phyloP scores from a whole-genome alignment of 1,140 invertebrate genomes.

The Dinoponera quadriceps region DNA sequence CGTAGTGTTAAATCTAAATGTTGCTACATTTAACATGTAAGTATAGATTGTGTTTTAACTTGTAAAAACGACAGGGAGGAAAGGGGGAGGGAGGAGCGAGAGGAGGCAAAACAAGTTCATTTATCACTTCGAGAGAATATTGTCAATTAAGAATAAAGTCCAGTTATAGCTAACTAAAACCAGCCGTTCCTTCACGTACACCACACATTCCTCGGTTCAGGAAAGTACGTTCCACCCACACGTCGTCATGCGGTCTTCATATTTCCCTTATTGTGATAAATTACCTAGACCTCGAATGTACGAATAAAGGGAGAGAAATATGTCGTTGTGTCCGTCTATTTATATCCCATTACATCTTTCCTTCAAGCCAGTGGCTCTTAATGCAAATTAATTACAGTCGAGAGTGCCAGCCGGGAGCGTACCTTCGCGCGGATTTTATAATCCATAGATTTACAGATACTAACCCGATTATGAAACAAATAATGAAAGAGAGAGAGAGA shows the following conservation, averaged over 20 bases:
- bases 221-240: conserved; percentile 54
- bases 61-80: conserved; percentile 39
- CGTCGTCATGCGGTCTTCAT: conserved; percentile 61
- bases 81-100: too few relatives aligned
- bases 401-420: background rate
- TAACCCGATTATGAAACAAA: background rate
- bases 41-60: conserved; percentile 72
- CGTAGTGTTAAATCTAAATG: conserved; percentile 75
- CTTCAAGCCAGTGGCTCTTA: too few relatives aligned
- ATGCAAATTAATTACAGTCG: too few relatives aligned
- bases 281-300: conserved; percentile 66
- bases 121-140: conserved; percentile 62
- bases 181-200: conserved; percentile 48
- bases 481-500: too few relatives aligned
- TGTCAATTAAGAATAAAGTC: conserved; percentile 72
- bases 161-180: conserved; percentile 51
- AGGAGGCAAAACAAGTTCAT: conserved; percentile 46
- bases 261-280: conserved; percentile 73
- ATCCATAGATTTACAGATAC: background rate
- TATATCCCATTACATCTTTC: background rate
- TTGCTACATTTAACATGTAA: conserved; percentile 71
- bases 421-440: background rate
- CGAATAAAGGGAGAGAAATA: conserved; percentile 69
- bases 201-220: conserved; percentile 39
- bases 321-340: conserved; percentile 7